These are phyloP conservation scores for Scolopax rusticola DNA, from an alignment of 2,797 vertebrate genomes.

Conservation along the genomic window DNA sequence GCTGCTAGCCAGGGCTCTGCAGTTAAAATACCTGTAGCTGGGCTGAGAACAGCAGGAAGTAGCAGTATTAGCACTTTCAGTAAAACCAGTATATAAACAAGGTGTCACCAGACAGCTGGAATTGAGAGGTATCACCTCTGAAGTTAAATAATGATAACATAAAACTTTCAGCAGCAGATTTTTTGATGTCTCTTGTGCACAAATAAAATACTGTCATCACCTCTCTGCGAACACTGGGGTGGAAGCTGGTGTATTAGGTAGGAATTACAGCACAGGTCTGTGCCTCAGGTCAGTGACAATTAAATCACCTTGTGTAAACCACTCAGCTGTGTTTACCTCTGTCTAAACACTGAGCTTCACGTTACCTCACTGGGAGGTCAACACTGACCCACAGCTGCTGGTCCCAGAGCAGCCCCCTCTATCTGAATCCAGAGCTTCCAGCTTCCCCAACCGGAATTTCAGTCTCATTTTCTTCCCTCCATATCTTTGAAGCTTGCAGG, in stretches of 20 bases:
- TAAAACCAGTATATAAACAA: not conserved
- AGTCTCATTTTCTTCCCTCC: not conserved
- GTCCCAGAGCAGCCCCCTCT: not conserved
- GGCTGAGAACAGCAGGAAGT: not conserved
- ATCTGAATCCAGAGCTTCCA: not conserved
- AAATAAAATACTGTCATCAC: constrained; percentile 25
- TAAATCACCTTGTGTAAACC: constrained; percentile 38
- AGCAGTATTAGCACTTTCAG: not conserved
- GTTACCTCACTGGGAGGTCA: not conserved
- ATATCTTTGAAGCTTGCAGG: not conserved
- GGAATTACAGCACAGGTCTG: not conserved
- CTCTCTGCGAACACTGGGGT: not conserved
- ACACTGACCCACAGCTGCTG: not conserved
- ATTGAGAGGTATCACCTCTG: not conserved
- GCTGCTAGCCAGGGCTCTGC: not conserved
- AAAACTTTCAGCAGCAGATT: constrained; percentile 16
- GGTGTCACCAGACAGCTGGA: constrained; percentile 39
- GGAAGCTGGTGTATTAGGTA: not conserved
- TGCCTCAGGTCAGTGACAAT: constrained; percentile 3
- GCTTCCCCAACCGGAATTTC: not conserved
- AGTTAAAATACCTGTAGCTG: not conserved
- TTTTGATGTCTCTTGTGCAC: not conserved
- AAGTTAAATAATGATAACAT: constrained; percentile 7
- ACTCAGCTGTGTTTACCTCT: not conserved
- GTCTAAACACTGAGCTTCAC: not conserved